Percentiles rank a stretch among this genome's conserved stretches.
Evolutionary conservation across 2,113 vertebrate genomes (phyloP).

Genomic region (Tor tambroides): DNA sequence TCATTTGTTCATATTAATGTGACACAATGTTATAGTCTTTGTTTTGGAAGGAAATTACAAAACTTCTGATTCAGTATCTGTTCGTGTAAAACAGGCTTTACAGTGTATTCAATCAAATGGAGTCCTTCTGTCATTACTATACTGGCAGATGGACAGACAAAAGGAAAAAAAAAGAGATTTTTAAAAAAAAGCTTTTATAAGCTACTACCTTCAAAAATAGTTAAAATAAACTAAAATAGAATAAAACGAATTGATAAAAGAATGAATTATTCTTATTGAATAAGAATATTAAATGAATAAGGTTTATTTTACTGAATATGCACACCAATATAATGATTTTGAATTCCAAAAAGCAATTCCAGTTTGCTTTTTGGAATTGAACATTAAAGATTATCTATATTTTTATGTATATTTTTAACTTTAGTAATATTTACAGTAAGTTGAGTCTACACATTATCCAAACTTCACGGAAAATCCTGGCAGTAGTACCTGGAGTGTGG

Average conservation of each 20-base stretch:
- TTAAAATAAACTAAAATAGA: not conserved
- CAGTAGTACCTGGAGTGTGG: not conserved
- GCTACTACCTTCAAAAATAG: not conserved
- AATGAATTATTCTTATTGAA: not conserved
- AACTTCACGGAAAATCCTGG: not conserved
- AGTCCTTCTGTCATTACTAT: not conserved
- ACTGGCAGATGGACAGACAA: constrained; percentile 12
- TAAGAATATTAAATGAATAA: not conserved
- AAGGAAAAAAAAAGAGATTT: not conserved
- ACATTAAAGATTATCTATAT: not conserved
- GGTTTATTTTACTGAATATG: not conserved
- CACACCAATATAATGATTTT: not conserved
- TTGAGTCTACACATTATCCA: not conserved
- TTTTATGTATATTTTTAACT: not conserved
- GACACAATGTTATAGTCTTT: constrained; percentile 26
- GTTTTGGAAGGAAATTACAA: constrained; percentile 2
- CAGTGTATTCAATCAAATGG: not conserved
- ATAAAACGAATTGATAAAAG: not conserved
- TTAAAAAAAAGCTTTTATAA: not conserved
- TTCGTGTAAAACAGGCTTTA: not conserved
- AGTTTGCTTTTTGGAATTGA: too few relatives aligned
- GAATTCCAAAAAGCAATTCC: too few relatives aligned
- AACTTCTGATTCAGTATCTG: constrained; percentile 4
- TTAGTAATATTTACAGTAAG: not conserved
- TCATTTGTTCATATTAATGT: constrained; percentile 33